Base-by-base conservation (phyloP, 2,888 invertebrate species). In the Euphydryas editha region DNA sequence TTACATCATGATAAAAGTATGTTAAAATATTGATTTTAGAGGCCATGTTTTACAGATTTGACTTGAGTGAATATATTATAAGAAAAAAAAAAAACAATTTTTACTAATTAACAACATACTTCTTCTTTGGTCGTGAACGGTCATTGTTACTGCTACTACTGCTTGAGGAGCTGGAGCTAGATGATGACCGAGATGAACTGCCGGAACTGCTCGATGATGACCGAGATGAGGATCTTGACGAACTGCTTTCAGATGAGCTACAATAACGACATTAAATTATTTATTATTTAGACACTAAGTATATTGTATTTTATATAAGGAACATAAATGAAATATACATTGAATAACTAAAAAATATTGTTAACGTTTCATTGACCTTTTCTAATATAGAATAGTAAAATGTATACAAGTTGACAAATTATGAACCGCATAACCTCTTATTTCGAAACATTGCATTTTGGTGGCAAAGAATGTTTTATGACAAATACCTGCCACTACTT, bases 231-330 rank as follows among this genome's bases (percentile, higher is more conserved):
- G 95, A 96, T 68, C 96, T 95, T 0, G 98, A 97, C 15, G 97
- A 96, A 78, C 96, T 96, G 81, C 96, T 96, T 66, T 95, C 96
- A 10, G 97, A 97, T 20, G 97, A 96, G 86, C 96, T 94, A 76
- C 13, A 75, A 65, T 13, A 4, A 11, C 13, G 8, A 49, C 18
- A 20, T 21, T 15, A 10, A 1, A 1, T 13, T 49, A 2, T 30
- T n/a, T n/a, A n/a, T n/a, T n/a, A n/a, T n/a, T n/a, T n/a, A n/a
- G n/a, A n/a, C n/a, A n/a, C n/a, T n/a, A n/a, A n/a, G n/a, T n/a
- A n/a, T 30, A 30, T 30, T 30, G 30, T 7, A 30, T 30, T 30
- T 5, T 30, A 18, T 17, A 17, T n/a, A 10, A 46, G 17, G 3
- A 18, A 18, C 18, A n/a, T 18, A 10, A 46, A 10, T 10, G 17